phyloP scores from a whole-genome alignment of 2,888 invertebrate genomes.

The Hedya salicella region DNA sequence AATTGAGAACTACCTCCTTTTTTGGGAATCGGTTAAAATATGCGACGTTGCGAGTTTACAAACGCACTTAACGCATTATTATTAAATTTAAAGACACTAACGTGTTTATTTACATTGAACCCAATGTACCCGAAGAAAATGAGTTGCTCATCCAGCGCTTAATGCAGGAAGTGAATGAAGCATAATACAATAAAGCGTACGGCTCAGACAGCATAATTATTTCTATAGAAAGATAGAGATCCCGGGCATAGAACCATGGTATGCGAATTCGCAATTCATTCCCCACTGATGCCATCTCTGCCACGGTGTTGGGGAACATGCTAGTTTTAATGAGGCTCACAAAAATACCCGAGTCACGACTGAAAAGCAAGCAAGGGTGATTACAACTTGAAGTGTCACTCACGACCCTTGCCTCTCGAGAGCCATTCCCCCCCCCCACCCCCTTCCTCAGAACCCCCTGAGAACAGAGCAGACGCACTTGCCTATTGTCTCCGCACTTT shows the following conservation, averaged over 20 bases:
- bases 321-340: constrained; percentile 42
- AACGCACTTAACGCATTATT: no score
- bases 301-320: constrained; percentile 14
- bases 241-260: constrained; percentile 23
- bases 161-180: constrained; percentile 23
- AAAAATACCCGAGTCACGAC: constrained; percentile 36
- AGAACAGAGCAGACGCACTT: constrained; percentile 51
- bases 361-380: constrained; percentile 40
- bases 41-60: no score
- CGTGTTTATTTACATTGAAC: constrained; percentile 22
- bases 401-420: constrained; percentile 49
- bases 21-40: no score
- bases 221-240: constrained; percentile 34
- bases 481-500: constrained; percentile 48
- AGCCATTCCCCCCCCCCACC: constrained; percentile 55
- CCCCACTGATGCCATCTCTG: constrained; percentile 24
- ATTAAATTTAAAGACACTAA: constrained; percentile 1
- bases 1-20: no score
- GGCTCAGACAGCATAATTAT: constrained; percentile 23
- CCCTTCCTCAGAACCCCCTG: constrained; percentile 46
- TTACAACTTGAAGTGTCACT: constrained; percentile 45
- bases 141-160: constrained; percentile 11
- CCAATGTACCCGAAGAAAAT: constrained; percentile 14
- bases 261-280: constrained; percentile 39
- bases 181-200: constrained; percentile 16